A percentile compares a stretch with the other conserved stretches of the same genome.
Evolutionary conservation across 2,113 vertebrate genomes (phyloP).

Genomic region (Haemorhous mexicanus): DNA sequence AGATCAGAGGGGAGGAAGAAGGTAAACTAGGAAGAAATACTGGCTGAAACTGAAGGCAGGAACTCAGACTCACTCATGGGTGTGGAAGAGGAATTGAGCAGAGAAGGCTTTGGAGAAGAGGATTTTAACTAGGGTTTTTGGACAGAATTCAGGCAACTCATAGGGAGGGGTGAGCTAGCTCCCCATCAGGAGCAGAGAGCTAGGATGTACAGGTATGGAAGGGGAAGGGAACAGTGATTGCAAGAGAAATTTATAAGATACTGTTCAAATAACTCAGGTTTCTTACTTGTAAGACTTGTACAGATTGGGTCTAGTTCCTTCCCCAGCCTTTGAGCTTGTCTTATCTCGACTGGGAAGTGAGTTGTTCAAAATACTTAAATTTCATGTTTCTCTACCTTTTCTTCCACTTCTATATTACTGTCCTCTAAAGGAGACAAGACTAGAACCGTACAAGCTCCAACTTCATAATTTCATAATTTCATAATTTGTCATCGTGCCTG

Average conservation of each 20-base stretch:
- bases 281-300: neutral
- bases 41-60: neutral
- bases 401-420: neutral
- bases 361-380: neutral
- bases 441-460: neutral
- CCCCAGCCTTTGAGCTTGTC: neutral
- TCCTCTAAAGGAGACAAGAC: neutral
- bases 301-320: neutral
- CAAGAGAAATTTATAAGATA: neutral
- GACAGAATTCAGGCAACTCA: neutral
- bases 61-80: accelerated
- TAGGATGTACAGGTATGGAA: accelerated
- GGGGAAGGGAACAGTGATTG: neutral
- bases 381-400: neutral
- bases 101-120: neutral
- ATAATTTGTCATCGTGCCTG: neutral
- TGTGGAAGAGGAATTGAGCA: neutral
- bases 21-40: neutral
- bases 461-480: neutral
- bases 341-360: neutral
- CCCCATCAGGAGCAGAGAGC: neutral
- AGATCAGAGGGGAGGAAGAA: neutral
- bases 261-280: neutral
- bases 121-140: neutral
- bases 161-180: neutral